phyloP scores from a whole-genome alignment of 1,140 invertebrate genomes.

The Euschistus heros region DNA sequence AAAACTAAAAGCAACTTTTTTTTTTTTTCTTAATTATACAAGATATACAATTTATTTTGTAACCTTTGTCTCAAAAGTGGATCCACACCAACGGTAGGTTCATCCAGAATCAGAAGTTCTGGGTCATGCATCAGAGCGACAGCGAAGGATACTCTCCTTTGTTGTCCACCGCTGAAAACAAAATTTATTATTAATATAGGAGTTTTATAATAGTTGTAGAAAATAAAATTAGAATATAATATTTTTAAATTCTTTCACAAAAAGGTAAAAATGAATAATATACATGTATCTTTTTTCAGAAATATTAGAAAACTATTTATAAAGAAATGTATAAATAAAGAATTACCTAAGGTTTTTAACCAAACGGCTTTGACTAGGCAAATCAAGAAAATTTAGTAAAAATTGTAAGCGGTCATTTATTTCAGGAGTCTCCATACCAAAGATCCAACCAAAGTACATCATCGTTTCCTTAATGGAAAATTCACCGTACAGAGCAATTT shows the following conservation, averaged over 20 bases:
- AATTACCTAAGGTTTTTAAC: slow-evolving; percentile 67
- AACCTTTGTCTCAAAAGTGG: slow-evolving; percentile 79
- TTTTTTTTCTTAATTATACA: too few species aligned
- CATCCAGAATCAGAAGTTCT: slow-evolving; percentile 83
- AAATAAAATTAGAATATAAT: too few species aligned
- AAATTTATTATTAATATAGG: neutral
- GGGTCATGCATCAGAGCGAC: slow-evolving; percentile 79
- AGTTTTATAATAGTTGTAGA: too few species aligned
- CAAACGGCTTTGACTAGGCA: slow-evolving; percentile 47
- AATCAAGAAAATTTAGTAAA: slow-evolving; percentile 54
- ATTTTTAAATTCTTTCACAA: too few species aligned
- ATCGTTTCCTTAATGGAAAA: slow-evolving; percentile 85
- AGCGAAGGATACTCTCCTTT: slow-evolving; percentile 76
- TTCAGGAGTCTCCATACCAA: slow-evolving; percentile 60
- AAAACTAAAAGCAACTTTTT: too few species aligned
- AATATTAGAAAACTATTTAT: slow-evolving; percentile 26
- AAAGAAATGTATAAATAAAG: slow-evolving; percentile 29
- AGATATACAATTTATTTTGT: too few species aligned
- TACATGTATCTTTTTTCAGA: neutral
- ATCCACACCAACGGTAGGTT: slow-evolving; percentile 91
- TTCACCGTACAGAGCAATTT: slow-evolving; percentile 82
- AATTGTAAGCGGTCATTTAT: slow-evolving; percentile 71
- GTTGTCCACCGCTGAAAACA: slow-evolving; percentile 63
- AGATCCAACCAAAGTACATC: slow-evolving; percentile 82
- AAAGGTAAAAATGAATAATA: too few species aligned